Evolutionary conservation across 2,113 vertebrate species (phyloP).

Genomic region (Phylloscopus trochiloides): DNA sequence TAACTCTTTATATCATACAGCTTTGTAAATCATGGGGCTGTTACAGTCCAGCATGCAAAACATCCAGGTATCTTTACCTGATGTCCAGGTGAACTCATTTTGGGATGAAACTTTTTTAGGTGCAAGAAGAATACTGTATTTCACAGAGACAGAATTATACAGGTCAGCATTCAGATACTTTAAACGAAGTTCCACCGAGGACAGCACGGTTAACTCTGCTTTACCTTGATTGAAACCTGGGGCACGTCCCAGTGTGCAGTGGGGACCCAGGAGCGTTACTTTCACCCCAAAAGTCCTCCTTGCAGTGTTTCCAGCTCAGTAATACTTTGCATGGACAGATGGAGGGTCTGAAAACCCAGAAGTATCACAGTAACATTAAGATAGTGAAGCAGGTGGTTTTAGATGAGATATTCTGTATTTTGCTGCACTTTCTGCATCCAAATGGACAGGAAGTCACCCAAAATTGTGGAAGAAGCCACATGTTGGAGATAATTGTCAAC

Average conservation of each 20-base stretch:
- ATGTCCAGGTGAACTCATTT: neutral
- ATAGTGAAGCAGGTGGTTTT: neutral
- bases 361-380: neutral
- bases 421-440: neutral
- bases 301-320: neutral
- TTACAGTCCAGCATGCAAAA: neutral
- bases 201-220: neutral
- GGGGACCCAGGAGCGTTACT: neutral
- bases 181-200: accelerated
- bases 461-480: neutral
- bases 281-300: neutral
- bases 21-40: neutral
- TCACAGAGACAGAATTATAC: neutral
- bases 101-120: neutral
- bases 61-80: neutral
- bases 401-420: neutral
- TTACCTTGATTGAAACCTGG: neutral
- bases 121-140: neutral
- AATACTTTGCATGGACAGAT: neutral
- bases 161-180: neutral
- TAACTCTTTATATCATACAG: neutral
- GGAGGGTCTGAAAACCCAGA: neutral
- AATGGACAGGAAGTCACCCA: neutral
- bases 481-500: neutral
- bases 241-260: neutral